Base-by-base conservation (phyloP, 1,140 invertebrate species). In the Gonatopus flavifemur region DNA sequence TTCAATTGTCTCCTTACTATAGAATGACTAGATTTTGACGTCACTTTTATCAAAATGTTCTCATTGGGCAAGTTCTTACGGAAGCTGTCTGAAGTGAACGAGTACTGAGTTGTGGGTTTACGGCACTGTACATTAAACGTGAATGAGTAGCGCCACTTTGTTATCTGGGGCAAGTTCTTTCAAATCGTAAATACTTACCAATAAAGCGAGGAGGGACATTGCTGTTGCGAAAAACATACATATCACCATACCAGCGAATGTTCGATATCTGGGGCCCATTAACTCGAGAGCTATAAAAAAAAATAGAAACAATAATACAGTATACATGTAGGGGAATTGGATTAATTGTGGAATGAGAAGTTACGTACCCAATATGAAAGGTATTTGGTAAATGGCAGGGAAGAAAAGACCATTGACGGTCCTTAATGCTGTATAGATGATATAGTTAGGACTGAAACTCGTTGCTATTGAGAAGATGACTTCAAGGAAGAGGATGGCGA, bases 371-470 rank as follows among this genome's bases (percentile, higher is more conserved):
- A 88, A 69, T 54, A 88, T 86, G 53, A 87, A 86, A 18, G 86
- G 86, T 62, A 84, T 83, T 57, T 86, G 84, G 65, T 86, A 86
- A 52, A 88, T 76, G 18, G 87, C 85, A 22, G 88, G 87, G 57
- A 89, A 86, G 56, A 88, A 86, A 31, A 88, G 77, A 25, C 87
- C 88, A 39, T 84, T 83, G 22, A 84, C 72, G 25, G 86, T 81
- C 39, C 87, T 81, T 22, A 87, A 64, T 5, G 80, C 78, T 3
- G 83, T 80, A 68, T 87, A 89, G 4, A 80, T 81, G 61, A 81
- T 80, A 63, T 87, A 88, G 46, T 83, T 82, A 3, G 80, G 81
- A n/a, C 84, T 82, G 69, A 88, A 88, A 16, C 84, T 84, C 12
- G 85, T 86, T 10, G 82, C 81, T 20, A 88, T 85, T 2, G 86